Percentiles rank a stretch among this genome's conserved stretches.
phyloP scores from a whole-genome alignment of 2,797 vertebrate genomes.

The Glyptemys insculpta region DNA sequence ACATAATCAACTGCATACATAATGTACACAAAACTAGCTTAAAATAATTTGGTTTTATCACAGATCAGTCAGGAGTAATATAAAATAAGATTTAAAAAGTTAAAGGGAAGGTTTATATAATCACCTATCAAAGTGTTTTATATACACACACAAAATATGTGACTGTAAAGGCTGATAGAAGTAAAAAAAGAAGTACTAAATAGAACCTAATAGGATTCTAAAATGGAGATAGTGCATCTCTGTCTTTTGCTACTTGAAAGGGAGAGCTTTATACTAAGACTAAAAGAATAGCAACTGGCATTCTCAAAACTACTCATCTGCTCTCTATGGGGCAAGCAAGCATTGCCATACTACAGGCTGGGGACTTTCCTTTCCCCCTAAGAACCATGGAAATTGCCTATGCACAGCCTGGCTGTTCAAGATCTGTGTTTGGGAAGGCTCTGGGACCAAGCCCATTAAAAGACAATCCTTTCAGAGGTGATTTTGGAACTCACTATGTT shows the following conservation, averaged over 20 bases:
- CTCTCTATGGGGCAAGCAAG: not conserved
- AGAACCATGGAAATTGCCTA: not conserved
- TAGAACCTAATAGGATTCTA: not conserved
- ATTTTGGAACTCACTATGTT: not conserved
- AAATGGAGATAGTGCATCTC: not conserved
- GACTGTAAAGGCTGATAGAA: not conserved
- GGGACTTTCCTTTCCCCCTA: not conserved
- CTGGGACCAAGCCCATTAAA: not conserved
- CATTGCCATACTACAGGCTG: not conserved
- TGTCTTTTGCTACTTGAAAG: not conserved
- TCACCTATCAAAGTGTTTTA: not conserved
- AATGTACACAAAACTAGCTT: not conserved
- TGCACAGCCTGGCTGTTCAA: not conserved
- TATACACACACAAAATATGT: fast-evolving
- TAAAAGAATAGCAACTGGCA: not conserved
- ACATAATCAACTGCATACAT: not conserved
- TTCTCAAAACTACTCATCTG: not conserved
- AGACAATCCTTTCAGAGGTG: not conserved
- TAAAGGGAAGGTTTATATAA: not conserved
- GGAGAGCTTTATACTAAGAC: not conserved
- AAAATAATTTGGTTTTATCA: not conserved
- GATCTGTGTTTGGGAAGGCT: not conserved
- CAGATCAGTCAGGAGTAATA: not conserved
- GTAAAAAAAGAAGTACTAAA: not conserved
- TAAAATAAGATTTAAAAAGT: not conserved